These are phyloP conservation scores for Ceratina calcarata DNA, from an alignment of 1,140 invertebrate genomes.

Conservation along the genomic window DNA sequence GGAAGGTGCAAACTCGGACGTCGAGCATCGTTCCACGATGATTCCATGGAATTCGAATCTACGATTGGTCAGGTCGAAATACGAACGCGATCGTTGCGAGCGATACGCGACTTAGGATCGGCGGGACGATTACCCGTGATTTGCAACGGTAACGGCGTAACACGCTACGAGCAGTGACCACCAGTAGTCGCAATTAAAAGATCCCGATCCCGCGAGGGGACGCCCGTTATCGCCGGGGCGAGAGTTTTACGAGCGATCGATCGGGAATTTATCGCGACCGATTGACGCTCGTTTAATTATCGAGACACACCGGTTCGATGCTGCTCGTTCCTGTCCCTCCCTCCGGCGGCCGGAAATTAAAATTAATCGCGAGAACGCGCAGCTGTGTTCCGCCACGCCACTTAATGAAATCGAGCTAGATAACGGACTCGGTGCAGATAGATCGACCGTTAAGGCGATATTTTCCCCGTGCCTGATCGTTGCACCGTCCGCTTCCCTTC, in stretches of 20 bases:
- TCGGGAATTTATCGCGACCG: slow-evolving; percentile 11
- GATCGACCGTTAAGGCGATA: not conserved
- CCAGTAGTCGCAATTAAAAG: slow-evolving; percentile 3
- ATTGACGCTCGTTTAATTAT: slow-evolving; percentile 34
- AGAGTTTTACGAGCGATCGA: slow-evolving; percentile 5
- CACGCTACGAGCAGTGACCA: no score
- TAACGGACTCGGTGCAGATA: not conserved
- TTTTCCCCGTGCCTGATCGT: not conserved
- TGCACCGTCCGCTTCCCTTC: not conserved
- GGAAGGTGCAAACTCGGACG: not conserved
- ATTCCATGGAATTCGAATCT: not conserved
- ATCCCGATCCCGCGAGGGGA: not conserved
- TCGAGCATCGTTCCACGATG: not conserved
- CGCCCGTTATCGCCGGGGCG: not conserved
- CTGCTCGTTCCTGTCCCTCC: not conserved
- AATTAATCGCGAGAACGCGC: slow-evolving; percentile 11
- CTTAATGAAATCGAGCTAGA: slow-evolving; percentile 18
- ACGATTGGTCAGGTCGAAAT: not conserved
- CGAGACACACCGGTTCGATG: not conserved
- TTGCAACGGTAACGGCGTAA: not conserved
- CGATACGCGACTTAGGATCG: not conserved
- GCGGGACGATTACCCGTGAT: slow-evolving; percentile 13
- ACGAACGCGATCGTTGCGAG: not conserved
- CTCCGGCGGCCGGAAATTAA: slow-evolving; percentile 12
- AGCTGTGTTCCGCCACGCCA: not conserved